Base-by-base conservation (phyloP, 2,797 vertebrate species). In the Decapterus maruadsi region DNA sequence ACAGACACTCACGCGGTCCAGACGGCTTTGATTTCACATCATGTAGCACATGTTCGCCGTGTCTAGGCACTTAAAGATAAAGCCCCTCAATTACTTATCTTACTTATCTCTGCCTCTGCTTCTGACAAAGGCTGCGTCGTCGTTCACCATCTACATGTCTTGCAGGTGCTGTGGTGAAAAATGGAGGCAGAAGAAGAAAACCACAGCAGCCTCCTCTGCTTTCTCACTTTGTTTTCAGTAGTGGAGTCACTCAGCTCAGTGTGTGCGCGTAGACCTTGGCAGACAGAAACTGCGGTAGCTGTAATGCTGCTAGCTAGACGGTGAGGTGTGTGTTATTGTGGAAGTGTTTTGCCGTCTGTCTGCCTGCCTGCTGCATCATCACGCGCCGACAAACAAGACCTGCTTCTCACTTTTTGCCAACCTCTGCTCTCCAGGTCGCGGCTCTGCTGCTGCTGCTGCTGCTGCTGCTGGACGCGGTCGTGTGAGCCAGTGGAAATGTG, bases 321-420 rank as follows among this genome's bases (percentile, higher is more conserved):
- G 72, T 89, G 87, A 90, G 85, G 84, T 91, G 80, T 85, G 66
- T 86, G 86, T 89, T 86, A 66, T 71, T 80, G 51, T 58, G 63
- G 58, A 76, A 82, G 80, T 76, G 54, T 80, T 75, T 85, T 71
- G 71, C 48, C 46, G 60, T 78, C 71, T 79, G 80, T 71, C 79
- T 74, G 70, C 75, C 72, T 77, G 68, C n/a, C 40, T 85, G 70
- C 76, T 87, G 69, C 75, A 78, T 62, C 75, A 78, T 62, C 58
- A 67, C 17, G 65, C 51, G 73, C 75, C 46, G 54, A 81, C 81
- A 89, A 89, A 90, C 68, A 82, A 68, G 68, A 75, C 11, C 65
- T 70, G 20, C 43, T 54, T 80, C 64, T 72, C 34, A 34, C 62
- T 26, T 26, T 77, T 68, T 75, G 77, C 77, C 78, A 79, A 61